Evolutionary conservation across 2,113 vertebrate species (phyloP), one percentile per base, ranked within the genome.

Genomic region (Callospermophilus lateralis): DNA sequence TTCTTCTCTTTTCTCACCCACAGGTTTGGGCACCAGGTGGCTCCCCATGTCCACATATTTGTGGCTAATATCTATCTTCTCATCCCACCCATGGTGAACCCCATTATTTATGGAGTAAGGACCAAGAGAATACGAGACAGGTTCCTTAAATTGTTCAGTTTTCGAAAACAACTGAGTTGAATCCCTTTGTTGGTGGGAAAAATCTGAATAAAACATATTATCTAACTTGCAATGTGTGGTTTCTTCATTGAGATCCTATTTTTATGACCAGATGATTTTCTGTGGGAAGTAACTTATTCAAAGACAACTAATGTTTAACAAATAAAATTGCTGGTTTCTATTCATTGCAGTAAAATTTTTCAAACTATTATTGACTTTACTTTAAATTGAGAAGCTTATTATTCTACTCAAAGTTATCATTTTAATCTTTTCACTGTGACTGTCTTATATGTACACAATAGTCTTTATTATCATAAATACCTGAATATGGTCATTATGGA

Each of bases 1-100:
- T 98, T 98, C n/a, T 98, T 98, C 79, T 97, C 97, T 17, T 98
- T 98, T 39, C 78, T 98, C 30, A 95, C 97, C 6, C 97, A 98
- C 51, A 95, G 96, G 16, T 98, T 98, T 95, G 98, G 96, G 0
- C 93, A 97, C 0, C 34, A 58, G 1, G 86, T 97, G 20, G 24
- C 96, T 37, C 92, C 96, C 1, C 90, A 95, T 17, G 58, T 97
- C 22, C 97, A 98, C 34, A 96, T 98, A 92, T 93, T 95, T 76
- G 85, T 98, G 24, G 96, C 98, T 61, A 98, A 97, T 30, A 96
- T 98, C 28, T 98, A 97, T 65, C 96, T 98, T 80, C 67, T 98
- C 48, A 67, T 98, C 2, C 95, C 96, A 37, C 96, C 97, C 10
- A 96, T 97, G 96, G 65, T 95, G 19, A 98, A 98, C 28, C 97